These are phyloP conservation scores for Cryptus armator DNA, from an alignment of 2,888 invertebrate species.

Conservation along the genomic window DNA sequence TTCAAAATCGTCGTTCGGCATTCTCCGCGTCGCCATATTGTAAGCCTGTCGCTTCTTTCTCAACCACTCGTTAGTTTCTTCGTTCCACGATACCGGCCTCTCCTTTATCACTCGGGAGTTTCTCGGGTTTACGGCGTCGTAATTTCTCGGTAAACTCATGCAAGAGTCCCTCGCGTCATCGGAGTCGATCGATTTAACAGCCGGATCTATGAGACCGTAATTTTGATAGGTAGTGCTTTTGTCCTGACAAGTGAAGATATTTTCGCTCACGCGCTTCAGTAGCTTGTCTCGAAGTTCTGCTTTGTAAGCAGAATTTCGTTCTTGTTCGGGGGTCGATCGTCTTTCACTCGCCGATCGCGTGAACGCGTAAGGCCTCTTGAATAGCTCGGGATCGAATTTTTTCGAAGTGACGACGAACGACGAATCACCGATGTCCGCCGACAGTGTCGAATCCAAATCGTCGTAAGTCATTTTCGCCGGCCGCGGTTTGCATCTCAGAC, in stretches of 20 bases:
- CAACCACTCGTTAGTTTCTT: constrained; percentile 80
- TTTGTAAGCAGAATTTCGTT: constrained; percentile 8
- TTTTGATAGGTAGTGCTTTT: constrained; percentile 79
- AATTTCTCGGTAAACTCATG: constrained; percentile 73
- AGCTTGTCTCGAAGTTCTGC: constrained; percentile 72
- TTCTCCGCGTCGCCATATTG: constrained; percentile 76
- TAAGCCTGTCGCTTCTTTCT: constrained; percentile 80
- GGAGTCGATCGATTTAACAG: constrained; percentile 1
- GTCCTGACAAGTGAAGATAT: constrained; percentile 77
- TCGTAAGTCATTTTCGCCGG: constrained; percentile 83
- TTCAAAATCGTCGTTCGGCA: constrained; percentile 65
- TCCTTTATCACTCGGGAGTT: constrained; percentile 71
- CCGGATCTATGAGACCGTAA: constrained; percentile 80
- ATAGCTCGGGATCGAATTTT: constrained; percentile 82
- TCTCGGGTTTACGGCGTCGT: constrained; percentile 27
- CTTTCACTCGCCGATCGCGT: constrained; percentile 79
- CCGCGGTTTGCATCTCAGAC: constrained; percentile 71
- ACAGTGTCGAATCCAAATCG: constrained; percentile 87
- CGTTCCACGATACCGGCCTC: constrained; percentile 81
- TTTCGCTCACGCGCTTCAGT: constrained; percentile 78
- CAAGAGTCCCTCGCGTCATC: constrained; percentile 71
- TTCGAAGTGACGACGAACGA: constrained; percentile 87
- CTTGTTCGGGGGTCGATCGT: constrained; percentile 51
- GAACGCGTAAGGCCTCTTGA: constrained; percentile 80
- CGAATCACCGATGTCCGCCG: constrained; percentile 87